Evolutionary conservation across 2,888 invertebrate genomes (phyloP), one percentile per base, ranked within the genome.

Genomic region (Gymnoscelis rufifasciata): DNA sequence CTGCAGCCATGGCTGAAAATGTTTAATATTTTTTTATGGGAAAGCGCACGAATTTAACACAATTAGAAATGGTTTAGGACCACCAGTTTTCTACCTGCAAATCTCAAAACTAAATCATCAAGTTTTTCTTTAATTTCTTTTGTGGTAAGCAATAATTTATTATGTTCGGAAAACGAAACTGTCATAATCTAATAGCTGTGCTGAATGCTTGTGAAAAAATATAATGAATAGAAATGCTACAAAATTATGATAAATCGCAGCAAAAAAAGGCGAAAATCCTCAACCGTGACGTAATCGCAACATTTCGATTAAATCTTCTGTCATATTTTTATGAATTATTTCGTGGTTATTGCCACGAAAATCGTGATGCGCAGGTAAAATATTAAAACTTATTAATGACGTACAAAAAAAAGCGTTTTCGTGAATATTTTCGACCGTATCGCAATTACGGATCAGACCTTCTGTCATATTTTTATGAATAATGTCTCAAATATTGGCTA

Each of bases 391-490:
- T 27, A 43, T 47, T 52, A 39, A 46, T 44, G 47, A 46, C 39
- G 26, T 33, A 19, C 5, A 11, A 8, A 50, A 49, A 52, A 54
- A 43, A 47, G 14, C 23, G 3, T 49, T 37, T 29, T 31, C 14
- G 6, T 41, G 29, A 33, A 35, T 48, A 48, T 46, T 49, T 39
- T 50, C 11, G 35, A 38, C 49, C 45, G 40, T 42, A 50, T 42
- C 45, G 41, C 50, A 36, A 38, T 42, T 36, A 38, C 27, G 41
- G 42, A 36, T 45, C 26, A 39, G 33, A 50, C 45, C 45, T 50
- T 43, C 45, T 45, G 45, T 50, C 50, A 50, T 50, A 26, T 50
- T 50, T 41, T 45, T 50, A 50, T 50, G 50, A 50, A 28, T 39
- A 45, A 47, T 49, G 40, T 38, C 36, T 46, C 38, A 38, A 45